These are phyloP conservation scores for Lepidochitona cinerea DNA, from an alignment of 2,888 invertebrate genomes.

Conservation along the genomic window DNA sequence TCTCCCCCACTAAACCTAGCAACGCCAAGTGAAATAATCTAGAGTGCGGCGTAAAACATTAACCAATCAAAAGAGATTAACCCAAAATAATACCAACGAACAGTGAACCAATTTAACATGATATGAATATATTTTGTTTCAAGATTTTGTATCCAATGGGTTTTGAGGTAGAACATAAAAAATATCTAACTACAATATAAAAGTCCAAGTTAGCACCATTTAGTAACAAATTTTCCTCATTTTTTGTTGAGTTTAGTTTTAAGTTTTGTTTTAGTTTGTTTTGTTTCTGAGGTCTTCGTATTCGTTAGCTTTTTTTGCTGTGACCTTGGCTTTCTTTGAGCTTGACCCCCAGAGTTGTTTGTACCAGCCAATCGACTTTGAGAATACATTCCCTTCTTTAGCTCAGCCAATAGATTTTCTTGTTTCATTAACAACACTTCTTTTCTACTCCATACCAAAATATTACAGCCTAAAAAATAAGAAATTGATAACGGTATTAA, in stretches of 20 bases:
- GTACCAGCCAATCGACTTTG: not conserved
- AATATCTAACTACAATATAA: no score
- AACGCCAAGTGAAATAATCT: no score
- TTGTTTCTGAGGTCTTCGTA: not conserved
- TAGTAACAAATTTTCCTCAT: no score
- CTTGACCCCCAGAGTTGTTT: constrained; percentile 12
- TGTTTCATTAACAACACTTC: constrained; percentile 38
- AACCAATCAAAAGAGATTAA: no score
- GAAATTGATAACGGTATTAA: not conserved
- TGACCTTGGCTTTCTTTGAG: constrained; percentile 20
- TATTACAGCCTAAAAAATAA: constrained; percentile 43
- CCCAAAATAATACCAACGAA: no score
- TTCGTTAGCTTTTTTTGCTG: constrained; percentile 12
- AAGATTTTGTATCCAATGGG: no score
- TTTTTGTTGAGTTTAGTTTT: constrained; percentile 31
- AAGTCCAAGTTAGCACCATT: no score
- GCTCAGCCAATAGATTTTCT: constrained; percentile 18
- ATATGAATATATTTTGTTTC: no score
- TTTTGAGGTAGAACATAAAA: no score
- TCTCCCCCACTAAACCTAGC: no score
- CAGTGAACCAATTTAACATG: no score
- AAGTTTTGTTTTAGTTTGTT: constrained; percentile 25
- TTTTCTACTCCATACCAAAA: constrained; percentile 48
- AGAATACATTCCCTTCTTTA: constrained; percentile 8
- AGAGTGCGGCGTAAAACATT: no score